Evolutionary conservation across 2,113 vertebrate genomes (phyloP).

Genomic region (Copsychus sechellarum): DNA sequence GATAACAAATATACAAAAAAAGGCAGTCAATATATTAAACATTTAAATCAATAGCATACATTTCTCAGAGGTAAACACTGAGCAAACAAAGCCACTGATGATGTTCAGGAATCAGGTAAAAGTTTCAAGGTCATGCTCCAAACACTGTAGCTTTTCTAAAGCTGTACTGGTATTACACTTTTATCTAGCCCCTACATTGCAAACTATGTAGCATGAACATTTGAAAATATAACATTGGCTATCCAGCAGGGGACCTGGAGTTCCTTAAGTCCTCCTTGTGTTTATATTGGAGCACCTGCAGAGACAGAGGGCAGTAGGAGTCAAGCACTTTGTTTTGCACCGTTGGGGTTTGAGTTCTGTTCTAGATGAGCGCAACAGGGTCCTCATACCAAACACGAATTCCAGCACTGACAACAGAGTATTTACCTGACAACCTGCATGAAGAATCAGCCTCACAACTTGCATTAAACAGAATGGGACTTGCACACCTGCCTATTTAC

Average conservation of each 20-base stretch:
- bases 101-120: constrained; percentile 31
- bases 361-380: neutral
- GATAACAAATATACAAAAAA: constrained; percentile 71
- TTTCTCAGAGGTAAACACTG: constrained; percentile 56
- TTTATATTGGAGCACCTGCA: neutral
- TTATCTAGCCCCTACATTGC: constrained; percentile 24
- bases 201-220: constrained; percentile 27
- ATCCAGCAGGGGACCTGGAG: neutral
- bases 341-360: neutral
- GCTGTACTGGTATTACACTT: constrained; percentile 15
- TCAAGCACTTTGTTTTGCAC: constrained; percentile 22
- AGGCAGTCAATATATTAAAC: constrained; percentile 70
- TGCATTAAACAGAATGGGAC: neutral
- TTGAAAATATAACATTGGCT: neutral
- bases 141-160: constrained; percentile 57
- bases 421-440: neutral
- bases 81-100: constrained; percentile 57
- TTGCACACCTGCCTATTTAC: neutral
- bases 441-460: neutral
- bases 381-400: neutral
- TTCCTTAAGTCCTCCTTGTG: neutral
- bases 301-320: constrained; percentile 11
- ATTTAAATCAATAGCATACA: constrained; percentile 66
- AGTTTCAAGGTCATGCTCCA: constrained; percentile 51
- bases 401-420: neutral